Evolutionary conservation across 2,797 vertebrate species (phyloP).

Genomic region (Sebastes oblongus): DNA sequence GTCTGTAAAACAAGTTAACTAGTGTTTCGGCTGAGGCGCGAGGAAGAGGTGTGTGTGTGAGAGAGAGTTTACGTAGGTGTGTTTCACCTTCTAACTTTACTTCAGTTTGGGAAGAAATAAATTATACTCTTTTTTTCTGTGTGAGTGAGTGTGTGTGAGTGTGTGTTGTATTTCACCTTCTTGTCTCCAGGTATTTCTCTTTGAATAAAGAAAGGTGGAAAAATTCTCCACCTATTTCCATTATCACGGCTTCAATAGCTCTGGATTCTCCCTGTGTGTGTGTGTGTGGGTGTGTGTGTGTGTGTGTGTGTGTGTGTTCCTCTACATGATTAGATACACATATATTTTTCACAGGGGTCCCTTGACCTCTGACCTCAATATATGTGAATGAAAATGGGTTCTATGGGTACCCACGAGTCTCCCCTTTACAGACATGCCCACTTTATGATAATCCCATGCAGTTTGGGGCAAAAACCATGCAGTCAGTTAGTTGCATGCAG

Average conservation of each 20-base stretch:
- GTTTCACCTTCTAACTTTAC: neutral
- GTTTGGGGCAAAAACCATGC: too few relatives aligned
- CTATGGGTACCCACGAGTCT: too few relatives aligned
- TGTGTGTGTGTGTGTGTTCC: neutral
- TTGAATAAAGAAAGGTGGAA: neutral
- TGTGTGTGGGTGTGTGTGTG: neutral
- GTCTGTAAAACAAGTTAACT: constrained; percentile 53
- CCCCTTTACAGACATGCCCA: too few relatives aligned
- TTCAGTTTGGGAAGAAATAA: neutral
- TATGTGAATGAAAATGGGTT: too few relatives aligned
- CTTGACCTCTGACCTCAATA: too few relatives aligned
- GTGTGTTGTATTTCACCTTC: neutral
- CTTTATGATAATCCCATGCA: too few relatives aligned
- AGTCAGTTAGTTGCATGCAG: too few relatives aligned
- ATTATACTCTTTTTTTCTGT: neutral
- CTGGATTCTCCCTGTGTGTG: neutral
- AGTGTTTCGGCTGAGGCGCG: neutral
- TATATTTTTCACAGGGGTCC: neutral
- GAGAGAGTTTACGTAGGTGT: constrained; percentile 8
- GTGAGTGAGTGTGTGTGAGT: neutral
- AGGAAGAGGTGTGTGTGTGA: neutral
- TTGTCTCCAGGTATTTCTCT: neutral
- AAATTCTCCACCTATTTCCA: neutral
- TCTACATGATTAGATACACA: neutral
- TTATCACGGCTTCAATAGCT: neutral